A percentile compares a stretch with the other conserved stretches of the same genome.
These are phyloP conservation scores for Takifugu rubripes DNA, from an alignment of 2,797 vertebrate genomes.

Conservation along the genomic window DNA sequence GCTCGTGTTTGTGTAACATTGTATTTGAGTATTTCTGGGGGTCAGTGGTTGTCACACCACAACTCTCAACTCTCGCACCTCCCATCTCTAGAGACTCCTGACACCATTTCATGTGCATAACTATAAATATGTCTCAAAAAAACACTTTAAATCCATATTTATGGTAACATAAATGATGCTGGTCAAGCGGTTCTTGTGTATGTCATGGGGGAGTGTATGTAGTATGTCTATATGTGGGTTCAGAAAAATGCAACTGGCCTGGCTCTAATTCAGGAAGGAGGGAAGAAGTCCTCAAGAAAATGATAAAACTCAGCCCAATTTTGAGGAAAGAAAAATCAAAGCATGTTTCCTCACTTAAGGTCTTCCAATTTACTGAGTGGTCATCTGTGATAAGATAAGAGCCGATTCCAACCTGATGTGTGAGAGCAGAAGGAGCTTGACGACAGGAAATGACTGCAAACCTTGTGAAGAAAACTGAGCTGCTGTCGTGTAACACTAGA, in stretches of 20 bases:
- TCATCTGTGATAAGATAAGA: no score
- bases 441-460: background rate
- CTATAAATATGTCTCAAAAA: conserved; percentile 1
- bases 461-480: conserved; percentile 19
- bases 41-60: conserved; percentile 51
- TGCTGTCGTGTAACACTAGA: conserved; percentile 36
- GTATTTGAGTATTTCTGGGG: conserved; percentile 61
- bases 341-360: no score
- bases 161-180: conserved; percentile 17
- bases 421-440: conserved; percentile 20
- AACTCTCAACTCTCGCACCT: conserved; percentile 28
- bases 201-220: no score
- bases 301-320: no score
- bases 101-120: conserved; percentile 11
- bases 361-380: no score
- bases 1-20: conserved; percentile 19
- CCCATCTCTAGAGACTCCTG: conserved; percentile 39
- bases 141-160: conserved; percentile 14
- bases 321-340: no score
- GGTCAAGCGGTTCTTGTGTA: no score
- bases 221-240: no score
- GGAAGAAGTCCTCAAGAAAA: no score
- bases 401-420: no score
- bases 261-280: no score
- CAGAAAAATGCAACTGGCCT: no score